phyloP scores from a whole-genome alignment of 2,888 invertebrate species.

The Psylliodes chrysocephalus region DNA sequence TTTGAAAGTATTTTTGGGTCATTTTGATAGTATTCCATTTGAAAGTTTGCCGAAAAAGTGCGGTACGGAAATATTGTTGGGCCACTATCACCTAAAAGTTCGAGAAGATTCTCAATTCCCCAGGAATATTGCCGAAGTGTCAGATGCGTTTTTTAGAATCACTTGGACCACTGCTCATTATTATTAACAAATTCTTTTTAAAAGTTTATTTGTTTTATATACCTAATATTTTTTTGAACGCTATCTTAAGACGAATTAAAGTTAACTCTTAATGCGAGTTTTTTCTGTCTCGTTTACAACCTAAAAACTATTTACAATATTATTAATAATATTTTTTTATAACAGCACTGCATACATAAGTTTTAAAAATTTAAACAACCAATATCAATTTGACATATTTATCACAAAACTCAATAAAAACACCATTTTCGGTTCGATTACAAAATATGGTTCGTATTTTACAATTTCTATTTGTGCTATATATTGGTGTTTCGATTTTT shows the following conservation, averaged over 20 bases:
- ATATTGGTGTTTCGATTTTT: not conserved
- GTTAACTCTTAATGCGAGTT: constrained; percentile 58
- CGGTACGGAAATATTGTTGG: not conserved
- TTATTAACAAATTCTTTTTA: constrained; percentile 57
- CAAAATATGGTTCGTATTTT: too few species aligned
- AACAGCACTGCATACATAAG: constrained; percentile 41
- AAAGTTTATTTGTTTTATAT: constrained; percentile 55
- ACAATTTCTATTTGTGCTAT: constrained; percentile 1
- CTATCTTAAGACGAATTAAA: constrained; percentile 58
- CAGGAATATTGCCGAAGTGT: constrained; percentile 18
- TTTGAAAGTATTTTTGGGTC: too few species aligned
- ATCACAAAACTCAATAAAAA: not conserved
- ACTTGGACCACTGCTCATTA: constrained; percentile 45
- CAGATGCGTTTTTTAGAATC: constrained; percentile 26
- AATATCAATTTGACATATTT: constrained; percentile 31
- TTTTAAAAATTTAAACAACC: constrained; percentile 19
- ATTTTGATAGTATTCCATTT: too few species aligned
- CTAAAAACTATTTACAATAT: constrained; percentile 53
- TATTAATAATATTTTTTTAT: constrained; percentile 41
- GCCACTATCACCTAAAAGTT: constrained; percentile 10
- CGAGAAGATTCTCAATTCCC: constrained; percentile 16
- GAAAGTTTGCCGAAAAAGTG: too few species aligned
- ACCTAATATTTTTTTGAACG: constrained; percentile 57
- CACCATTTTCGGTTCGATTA: too few species aligned
- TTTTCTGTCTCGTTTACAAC: constrained; percentile 53